Base-by-base conservation (phyloP, 2,113 vertebrate species). In the Danionella cerebrum region DNA sequence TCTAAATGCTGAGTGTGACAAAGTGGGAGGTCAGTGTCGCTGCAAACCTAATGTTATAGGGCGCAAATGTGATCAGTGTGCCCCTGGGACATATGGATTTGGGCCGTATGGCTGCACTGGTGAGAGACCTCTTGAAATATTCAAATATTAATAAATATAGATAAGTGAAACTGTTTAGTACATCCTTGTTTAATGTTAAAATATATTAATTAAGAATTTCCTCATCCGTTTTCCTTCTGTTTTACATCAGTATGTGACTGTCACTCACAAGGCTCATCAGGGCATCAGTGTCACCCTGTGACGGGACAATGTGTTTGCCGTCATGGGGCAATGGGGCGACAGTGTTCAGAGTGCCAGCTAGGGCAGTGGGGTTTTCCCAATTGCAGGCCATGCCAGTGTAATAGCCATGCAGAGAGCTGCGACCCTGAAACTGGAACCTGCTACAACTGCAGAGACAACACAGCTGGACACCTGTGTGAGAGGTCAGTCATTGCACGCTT, bases 261-360 rank as follows among this genome's bases (percentile, higher is more conserved):
- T 78, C 89, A 91, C 67, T 39, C 75, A 0, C 85, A 90, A 55
- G 92, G 91, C 8, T 89, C 93, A 0, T 0, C 79, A 50, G 88
- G 85, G 48, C 80, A 79, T 58, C 80, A 90, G 71, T 95, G 92
- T 1, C 80, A 94, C 24, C 72, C 71, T 0, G 69, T 71, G 13
- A 91, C 83, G 0, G 93, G 91, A 3, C 90, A 93, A 80, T 98
- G 93, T 62, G 80, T 5, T 4, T 95, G 91, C 78, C 72, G 62
- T 16, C 72, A 63, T 0, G 88, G 90, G 0, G 60, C 87, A 0
- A 60, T 75, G 0, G 90, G 91, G 5, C 81, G 84, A 2, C 84
- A 72, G 71, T 95, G 92, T 69, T 89, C 93, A 1, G 84, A 76
- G 53, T 74, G 79, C 77, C 5, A 87, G 45, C 72, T 78, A 0